Evolutionary conservation across 1,140 invertebrate genomes (phyloP).

Genomic region (Drosophila jambulina): DNA sequence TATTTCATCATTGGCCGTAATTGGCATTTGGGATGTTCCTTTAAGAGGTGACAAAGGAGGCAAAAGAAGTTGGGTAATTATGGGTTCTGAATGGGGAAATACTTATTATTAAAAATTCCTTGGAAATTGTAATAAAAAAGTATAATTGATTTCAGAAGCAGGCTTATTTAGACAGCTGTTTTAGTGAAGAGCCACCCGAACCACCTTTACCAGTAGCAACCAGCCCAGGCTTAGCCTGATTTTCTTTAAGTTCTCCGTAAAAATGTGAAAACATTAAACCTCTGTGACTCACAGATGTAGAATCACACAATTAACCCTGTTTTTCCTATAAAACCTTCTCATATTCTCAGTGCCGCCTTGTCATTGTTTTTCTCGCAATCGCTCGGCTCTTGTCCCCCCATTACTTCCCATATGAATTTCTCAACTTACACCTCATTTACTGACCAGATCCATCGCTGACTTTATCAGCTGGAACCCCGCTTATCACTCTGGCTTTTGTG

Average conservation of each 20-base stretch:
- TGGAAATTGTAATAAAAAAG: background rate
- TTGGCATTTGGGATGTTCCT: background rate
- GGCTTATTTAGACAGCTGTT: background rate
- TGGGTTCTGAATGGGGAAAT: background rate
- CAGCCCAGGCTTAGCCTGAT: background rate
- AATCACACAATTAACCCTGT: background rate
- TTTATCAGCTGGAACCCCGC: constrained; percentile 18
- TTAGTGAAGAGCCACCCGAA: no score
- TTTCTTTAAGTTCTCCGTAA: background rate
- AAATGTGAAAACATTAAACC: background rate
- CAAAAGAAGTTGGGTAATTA: background rate
- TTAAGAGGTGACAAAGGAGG: background rate
- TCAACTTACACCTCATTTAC: constrained; percentile 27
- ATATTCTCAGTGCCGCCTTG: background rate
- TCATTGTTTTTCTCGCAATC: constrained; percentile 28
- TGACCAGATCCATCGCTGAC: constrained; percentile 5
- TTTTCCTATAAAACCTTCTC: constrained; percentile 8
- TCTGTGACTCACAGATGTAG: constrained; percentile 3
- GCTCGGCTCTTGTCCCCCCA: background rate
- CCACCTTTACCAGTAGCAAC: background rate
- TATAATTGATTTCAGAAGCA: background rate
- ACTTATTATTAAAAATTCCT: no score
- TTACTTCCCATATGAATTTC: constrained; percentile 15
- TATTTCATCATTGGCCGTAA: constrained; percentile 24
- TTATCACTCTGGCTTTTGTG: constrained; percentile 28